Evolutionary conservation across 2,888 invertebrate species (phyloP).

Genomic region (Elegia similella): DNA sequence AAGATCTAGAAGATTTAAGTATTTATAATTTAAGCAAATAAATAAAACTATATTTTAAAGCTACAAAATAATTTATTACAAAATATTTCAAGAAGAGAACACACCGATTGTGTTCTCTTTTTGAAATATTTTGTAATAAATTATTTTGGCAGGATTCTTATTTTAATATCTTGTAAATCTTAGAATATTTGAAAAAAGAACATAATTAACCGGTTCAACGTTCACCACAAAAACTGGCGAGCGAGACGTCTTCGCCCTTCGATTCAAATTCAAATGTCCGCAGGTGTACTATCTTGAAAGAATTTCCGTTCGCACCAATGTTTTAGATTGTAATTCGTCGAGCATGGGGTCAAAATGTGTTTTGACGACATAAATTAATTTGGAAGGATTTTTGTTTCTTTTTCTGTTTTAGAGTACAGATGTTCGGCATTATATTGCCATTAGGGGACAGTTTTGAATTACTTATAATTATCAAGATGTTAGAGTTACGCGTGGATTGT

Average conservation of each 20-base stretch:
- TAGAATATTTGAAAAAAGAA: constrained; percentile 14
- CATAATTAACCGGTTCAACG: constrained; percentile 29
- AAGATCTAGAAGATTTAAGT: no score
- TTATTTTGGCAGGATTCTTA: no score
- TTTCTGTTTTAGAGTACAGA: not conserved
- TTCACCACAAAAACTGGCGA: constrained; percentile 33
- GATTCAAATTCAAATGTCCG: constrained; percentile 76
- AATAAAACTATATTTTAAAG: no score
- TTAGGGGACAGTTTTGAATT: constrained; percentile 16
- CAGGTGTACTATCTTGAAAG: constrained; percentile 68
- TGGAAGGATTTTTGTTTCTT: constrained; percentile 13
- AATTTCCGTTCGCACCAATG: constrained; percentile 59
- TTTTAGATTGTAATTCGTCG: constrained; percentile 37
- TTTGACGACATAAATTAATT: constrained; percentile 16
- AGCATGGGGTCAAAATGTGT: constrained; percentile 23
- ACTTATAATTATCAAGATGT: constrained; percentile 12
- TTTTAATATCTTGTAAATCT: no score
- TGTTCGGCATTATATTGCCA: constrained; percentile 14
- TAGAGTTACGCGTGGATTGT: not conserved
- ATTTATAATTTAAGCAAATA: no score
- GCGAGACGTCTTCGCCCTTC: constrained; percentile 63
- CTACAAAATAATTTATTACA: no score
- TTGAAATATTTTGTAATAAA: no score
- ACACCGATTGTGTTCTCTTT: no score
- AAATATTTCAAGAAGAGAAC: no score